These are phyloP conservation scores for Pithys albifrons DNA, from an alignment of 2,113 vertebrate genomes.

Conservation along the genomic window DNA sequence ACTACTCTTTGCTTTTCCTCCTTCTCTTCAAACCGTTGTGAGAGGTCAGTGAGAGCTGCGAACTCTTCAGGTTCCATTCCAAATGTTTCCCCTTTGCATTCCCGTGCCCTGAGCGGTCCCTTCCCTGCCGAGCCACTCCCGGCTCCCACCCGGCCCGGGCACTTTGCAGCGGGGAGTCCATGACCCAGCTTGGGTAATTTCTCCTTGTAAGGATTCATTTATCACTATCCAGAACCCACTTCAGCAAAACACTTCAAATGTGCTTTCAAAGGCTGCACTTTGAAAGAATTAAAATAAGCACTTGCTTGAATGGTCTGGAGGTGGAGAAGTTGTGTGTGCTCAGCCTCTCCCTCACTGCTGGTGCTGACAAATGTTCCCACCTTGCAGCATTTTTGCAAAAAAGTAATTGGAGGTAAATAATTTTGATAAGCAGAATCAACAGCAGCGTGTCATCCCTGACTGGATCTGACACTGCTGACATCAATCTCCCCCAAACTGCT, in stretches of 20 bases:
- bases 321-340: neutral
- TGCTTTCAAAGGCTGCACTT: neutral
- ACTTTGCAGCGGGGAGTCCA: neutral
- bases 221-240: constrained; percentile 38
- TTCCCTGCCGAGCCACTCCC: neutral
- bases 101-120: neutral
- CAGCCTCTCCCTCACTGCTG: neutral
- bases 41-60: neutral
- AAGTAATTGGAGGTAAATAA: constrained; percentile 7
- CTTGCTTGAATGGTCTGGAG: neutral
- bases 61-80: neutral
- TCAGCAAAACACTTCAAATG: constrained; percentile 17
- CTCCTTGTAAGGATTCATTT: constrained; percentile 39
- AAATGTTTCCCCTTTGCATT: neutral
- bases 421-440: neutral
- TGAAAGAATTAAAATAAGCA: neutral
- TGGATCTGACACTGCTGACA: neutral
- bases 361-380: neutral
- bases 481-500: neutral
- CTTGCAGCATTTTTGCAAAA: neutral
- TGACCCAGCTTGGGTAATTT: constrained; percentile 42
- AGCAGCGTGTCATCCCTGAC: neutral
- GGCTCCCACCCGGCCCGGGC: neutral
- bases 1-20: neutral
- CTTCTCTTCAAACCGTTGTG: neutral